Evolutionary conservation across 1,140 invertebrate species (phyloP), one percentile per base, ranked within the genome.

Genomic region (Drosophila dunni): DNA sequence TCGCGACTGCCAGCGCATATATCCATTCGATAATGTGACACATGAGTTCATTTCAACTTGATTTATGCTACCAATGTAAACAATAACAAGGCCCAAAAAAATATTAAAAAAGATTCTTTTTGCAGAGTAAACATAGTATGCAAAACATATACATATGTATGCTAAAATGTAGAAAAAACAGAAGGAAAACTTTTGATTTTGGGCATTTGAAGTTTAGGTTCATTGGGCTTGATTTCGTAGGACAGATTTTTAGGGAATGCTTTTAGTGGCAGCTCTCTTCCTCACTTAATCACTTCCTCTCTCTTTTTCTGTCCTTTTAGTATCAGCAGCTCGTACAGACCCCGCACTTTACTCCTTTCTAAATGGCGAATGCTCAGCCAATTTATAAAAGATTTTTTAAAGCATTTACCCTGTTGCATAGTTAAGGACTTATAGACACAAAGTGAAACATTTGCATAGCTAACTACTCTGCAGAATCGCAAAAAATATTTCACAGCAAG

Each of bases 111-210:
- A 8, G 38, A 64, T 54, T 54, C 50, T 45, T 10, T 9, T 29
- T 63, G 29, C 17, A 78, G 79, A 82, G 82, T 79, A 86, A 86
- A 86, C 82, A 86, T 86, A 86, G 83, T 88, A 76, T 88, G 79
- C 70, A 63, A 75, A 80, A 73, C 44, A 5, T 29, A 0, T 29
- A 3, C 5, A 6, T 29, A 29, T 29, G 3, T 29, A 29, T 29
- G 3, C 5, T 29, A 29, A 29, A 29, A 29, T 29, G 5, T 65
- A 38, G 56, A 17, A 34, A 67, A 67, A 76, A 67, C 20, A 51
- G 85, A 74, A 54, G 53, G 60, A 84, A 29, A 29, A 77, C 81
- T 84, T 56, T 81, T 85, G 78, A 85, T 84, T 85, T 84, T 38
- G 64, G 48, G 38, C 57, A 69, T 73, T 74, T 74, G 57, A 68